Base-by-base conservation (phyloP, 2,113 vertebrate genomes). In the Chaetodon auriga region DNA sequence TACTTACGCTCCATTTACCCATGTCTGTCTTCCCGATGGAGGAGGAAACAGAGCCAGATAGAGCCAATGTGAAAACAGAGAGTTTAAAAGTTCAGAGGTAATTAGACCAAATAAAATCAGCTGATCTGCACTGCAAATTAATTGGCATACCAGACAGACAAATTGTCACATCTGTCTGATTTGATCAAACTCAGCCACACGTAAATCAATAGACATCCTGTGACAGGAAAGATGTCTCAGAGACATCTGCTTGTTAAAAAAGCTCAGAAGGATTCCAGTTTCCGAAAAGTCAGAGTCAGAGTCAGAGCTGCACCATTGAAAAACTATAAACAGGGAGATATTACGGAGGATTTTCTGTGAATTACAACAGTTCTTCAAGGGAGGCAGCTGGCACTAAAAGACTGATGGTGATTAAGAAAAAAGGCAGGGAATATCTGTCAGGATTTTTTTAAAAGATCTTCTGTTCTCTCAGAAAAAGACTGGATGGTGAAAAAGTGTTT, bases 181-280 rank as follows among this genome's bases (percentile, higher is more conserved):
- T 48, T 43, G 61, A 87, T 87, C 53, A 70, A 62, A 76, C 43
- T 78, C 72, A 70, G 78, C 49, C 69, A 43, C n/a, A 19, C 62
- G 81, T 83, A 81, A 84, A 89, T 80, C 65, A 88, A 61, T 60
- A 16, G 73, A 36, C 35, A n/a, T 73, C 46, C 43, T 54, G 43
- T 43, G 68, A 80, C 71, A 84, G 63, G 38, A 78, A 75, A 79
- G 36, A 75, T 58, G 62, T 77, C 75, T 84, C 66, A 15, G 1
- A 45, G 55, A 90, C 78, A 84, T 83, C 68, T 81, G 85, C 66
- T 81, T 60, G 73, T 86, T 77, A 60, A 86, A 83, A 85, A 75
- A 55, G 30, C 48, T 77, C 57, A 57, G 16, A 36, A 16, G 30
- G 43, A 75, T 64, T 76, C 51, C 30, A 15, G 53, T 74, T 81